Percentiles rank a stretch among this genome's conserved stretches.
phyloP scores from a whole-genome alignment of 2,888 invertebrate species.

The Conus canariensis region DNA sequence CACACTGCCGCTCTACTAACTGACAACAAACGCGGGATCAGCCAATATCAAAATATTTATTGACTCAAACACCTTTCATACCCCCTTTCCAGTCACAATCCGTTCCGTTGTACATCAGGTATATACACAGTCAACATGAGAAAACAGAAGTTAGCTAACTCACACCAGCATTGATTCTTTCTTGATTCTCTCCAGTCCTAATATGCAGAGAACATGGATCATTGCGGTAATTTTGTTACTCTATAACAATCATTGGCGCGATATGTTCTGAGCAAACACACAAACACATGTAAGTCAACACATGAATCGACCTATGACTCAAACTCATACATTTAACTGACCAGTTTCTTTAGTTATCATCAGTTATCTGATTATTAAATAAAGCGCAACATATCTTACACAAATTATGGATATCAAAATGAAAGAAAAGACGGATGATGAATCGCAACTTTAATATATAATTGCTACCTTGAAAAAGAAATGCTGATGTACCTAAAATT shows the following conservation, averaged over 20 bases:
- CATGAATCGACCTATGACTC: background rate
- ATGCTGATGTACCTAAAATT: too few relatives aligned
- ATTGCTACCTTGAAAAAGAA: too few relatives aligned
- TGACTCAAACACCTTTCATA: conserved; percentile 33
- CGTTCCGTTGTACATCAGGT: background rate
- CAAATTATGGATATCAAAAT: too few relatives aligned
- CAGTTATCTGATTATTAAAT: too few relatives aligned
- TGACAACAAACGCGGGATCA: background rate
- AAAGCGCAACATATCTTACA: too few relatives aligned
- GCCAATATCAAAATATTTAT: conserved; percentile 37
- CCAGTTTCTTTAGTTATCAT: too few relatives aligned
- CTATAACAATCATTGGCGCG: background rate
- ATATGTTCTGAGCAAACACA: background rate
- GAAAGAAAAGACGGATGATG: too few relatives aligned
- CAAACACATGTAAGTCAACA: background rate
- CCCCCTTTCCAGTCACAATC: background rate
- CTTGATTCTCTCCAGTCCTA: background rate
- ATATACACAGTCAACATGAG: background rate
- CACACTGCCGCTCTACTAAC: too few relatives aligned
- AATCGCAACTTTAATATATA: too few relatives aligned
- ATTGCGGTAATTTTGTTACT: background rate
- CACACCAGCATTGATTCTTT: background rate
- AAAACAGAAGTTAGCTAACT: background rate
- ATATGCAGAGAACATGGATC: background rate
- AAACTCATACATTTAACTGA: too few relatives aligned